phyloP scores from a whole-genome alignment of 2,113 vertebrate genomes.

The Eulacestoma nigropectus region DNA sequence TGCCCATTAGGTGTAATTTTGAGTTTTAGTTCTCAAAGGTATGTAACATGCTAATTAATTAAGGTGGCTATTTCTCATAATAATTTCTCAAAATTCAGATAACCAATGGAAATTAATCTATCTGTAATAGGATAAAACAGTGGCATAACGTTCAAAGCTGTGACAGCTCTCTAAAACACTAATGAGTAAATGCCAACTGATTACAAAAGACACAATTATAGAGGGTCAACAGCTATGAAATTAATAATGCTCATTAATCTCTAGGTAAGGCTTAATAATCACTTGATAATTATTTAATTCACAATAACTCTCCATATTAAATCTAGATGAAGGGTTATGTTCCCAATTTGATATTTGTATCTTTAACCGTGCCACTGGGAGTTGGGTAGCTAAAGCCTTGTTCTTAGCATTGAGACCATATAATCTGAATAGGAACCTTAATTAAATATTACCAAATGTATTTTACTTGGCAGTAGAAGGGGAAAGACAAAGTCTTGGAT shows the following conservation, averaged over 20 bases:
- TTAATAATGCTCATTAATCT: conserved; percentile 35
- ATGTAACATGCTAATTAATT: conserved; percentile 21
- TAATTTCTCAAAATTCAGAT: conserved; percentile 45
- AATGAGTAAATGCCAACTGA: conserved; percentile 38
- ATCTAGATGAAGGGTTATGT: conserved; percentile 2
- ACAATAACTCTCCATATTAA: background rate
- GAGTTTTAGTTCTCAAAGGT: background rate
- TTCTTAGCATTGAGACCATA: background rate
- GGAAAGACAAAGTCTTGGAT: conserved; percentile 27
- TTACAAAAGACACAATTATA: conserved; percentile 27
- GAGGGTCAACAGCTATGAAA: conserved; percentile 17
- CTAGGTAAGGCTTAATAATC: conserved; percentile 44
- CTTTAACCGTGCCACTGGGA: background rate
- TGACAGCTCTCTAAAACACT: background rate
- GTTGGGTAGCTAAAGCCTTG: background rate
- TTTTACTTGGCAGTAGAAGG: conserved; percentile 32
- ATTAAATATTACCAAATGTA: conserved; percentile 46
- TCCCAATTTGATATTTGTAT: background rate
- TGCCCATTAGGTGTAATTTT: background rate
- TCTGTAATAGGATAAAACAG: conserved; percentile 15
- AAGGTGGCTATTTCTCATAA: conserved; percentile 34
- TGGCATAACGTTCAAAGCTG: background rate
- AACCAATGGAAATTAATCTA: conserved; percentile 56
- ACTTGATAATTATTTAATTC: conserved; percentile 39
- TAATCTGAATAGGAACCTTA: conserved; percentile 49